Conservation (phyloP, 2,113 vertebrate species). For the Antechinus flavipes region DNA sequence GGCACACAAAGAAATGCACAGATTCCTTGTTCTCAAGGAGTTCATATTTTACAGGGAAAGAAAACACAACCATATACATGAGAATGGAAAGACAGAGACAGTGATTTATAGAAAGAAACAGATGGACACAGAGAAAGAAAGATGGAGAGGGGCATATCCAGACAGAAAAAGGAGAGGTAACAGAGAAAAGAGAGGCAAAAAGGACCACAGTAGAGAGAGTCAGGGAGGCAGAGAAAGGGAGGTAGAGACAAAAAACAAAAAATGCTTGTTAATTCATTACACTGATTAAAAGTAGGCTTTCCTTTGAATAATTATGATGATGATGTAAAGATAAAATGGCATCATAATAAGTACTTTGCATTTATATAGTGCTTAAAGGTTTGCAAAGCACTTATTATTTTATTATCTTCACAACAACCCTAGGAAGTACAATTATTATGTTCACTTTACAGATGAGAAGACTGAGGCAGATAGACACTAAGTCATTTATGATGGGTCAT, state of each 20-base stretch:
- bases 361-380: not conserved
- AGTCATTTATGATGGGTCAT: not conserved
- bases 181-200: too few species aligned
- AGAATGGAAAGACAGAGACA: not conserved
- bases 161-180: too few species aligned
- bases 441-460: not conserved
- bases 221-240: not conserved
- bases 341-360: not conserved
- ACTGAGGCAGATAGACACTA: not conserved
- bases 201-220: not conserved
- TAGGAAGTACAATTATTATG: not conserved
- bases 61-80: not conserved
- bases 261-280: not conserved
- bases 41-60: not conserved
- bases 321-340: not conserved
- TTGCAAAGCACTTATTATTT: not conserved
- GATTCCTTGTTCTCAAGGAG: not conserved
- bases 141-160: too few species aligned
- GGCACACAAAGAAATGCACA: not conserved
- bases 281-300: not conserved
- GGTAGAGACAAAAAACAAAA: not conserved
- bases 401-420: not conserved
- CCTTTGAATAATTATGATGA: not conserved
- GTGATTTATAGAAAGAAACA: too few species aligned
- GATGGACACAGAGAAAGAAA: too few species aligned